Base-by-base conservation (phyloP, 2,888 invertebrate genomes). In the Dolichomitus sp. region DNA sequence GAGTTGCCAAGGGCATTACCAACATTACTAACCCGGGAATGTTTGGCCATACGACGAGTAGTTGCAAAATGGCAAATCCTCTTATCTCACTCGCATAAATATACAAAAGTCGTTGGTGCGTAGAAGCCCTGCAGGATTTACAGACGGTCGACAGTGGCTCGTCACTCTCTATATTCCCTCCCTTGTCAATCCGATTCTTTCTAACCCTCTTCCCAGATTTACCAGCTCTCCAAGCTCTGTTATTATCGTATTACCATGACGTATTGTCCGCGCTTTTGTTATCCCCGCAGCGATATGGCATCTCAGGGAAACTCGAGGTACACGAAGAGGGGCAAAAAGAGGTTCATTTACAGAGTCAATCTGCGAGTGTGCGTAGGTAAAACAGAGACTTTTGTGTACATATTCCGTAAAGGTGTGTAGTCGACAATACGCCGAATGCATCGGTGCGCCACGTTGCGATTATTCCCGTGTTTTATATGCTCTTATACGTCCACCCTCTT, bases 51-150 rank as follows among this genome's bases (percentile, higher is more conserved):
- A 30, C 19, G n/a, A n/a, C 45, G 61, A 27, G 45, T 42, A 30
- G 27, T 27, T 45, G 17, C 72, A 54, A 52, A 66, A 72, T 37
- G 72, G 59, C 12, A 70, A 86, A 88, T 87, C 85, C 87, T 87
- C 83, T 88, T 85, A 88, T 84, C 84, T 81, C 84, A 72, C 59
- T 0, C 37, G 37, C 37, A 19, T 59, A 27, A 50, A 76, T 66
- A 74, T 54, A 66, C 4, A 33, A 74, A 70, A 45, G 59, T 85
- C 81, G 68, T 61, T 86, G 82, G 81, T 84, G 85, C 86, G 78
- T 87, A 73, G 86, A 87, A 88, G 85, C 85, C 87, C 84, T 65
- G 66, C 77, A 82, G 84, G 79, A 86, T 85, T 84, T 81, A 54
- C 75, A 81, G 73, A 63, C 85, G 59, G 79, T 63, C 48, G 42